These are phyloP conservation scores for Choristoneura fumiferana DNA, from an alignment of 1,140 invertebrate genomes.

Conservation along the genomic window DNA sequence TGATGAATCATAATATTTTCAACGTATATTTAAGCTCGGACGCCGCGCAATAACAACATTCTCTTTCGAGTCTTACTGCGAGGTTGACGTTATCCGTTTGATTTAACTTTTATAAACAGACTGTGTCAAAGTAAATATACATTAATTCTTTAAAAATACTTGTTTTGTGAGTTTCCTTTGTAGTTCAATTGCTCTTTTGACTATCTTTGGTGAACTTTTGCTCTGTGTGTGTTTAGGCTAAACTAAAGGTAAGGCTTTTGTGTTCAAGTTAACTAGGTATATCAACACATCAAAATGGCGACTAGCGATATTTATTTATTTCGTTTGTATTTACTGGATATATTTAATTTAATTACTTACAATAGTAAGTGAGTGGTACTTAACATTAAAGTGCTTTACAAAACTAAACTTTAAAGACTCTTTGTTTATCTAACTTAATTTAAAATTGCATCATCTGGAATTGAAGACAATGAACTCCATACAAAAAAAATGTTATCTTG, in stretches of 20 bases:
- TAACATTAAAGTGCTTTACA: too few species aligned
- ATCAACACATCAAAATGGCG: background rate
- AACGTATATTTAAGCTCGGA: slow-evolving; percentile 24
- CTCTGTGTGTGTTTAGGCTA: background rate
- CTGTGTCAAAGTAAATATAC: background rate
- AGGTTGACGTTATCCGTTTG: background rate
- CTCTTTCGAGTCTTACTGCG: background rate
- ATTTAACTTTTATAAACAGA: background rate
- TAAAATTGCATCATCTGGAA: too few species aligned
- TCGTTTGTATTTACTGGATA: too few species aligned
- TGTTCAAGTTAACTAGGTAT: background rate
- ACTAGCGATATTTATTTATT: background rate
- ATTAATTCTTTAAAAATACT: background rate
- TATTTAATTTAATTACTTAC: too few species aligned
- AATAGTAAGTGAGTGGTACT: too few species aligned
- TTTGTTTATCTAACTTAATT: too few species aligned
- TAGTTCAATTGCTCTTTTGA: background rate
- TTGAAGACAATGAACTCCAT: too few species aligned
- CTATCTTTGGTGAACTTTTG: background rate
- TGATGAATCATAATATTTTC: slow-evolving; percentile 37
- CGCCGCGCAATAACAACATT: slow-evolving; percentile 21
- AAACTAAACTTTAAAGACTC: too few species aligned
- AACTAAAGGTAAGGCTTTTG: background rate
- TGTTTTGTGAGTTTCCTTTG: background rate
- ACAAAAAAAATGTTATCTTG: too few species aligned